Base-by-base conservation (phyloP, 2,113 vertebrate genomes). In the Indicator indicator region DNA sequence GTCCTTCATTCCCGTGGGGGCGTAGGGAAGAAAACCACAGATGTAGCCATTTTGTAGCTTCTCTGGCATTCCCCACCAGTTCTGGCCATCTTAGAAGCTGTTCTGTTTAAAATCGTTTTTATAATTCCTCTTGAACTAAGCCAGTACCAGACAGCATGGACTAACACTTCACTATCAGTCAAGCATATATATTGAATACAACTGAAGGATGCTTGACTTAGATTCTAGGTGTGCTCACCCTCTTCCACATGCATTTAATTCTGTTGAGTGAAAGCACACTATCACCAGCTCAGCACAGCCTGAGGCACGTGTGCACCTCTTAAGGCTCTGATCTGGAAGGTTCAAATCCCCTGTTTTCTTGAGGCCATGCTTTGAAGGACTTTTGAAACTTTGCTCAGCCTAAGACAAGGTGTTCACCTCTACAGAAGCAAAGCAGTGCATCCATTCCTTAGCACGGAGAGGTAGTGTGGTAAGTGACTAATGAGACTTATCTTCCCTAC, bases 401-500 rank as follows among this genome's bases (percentile, higher is more conserved):
- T 69, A 52, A 90, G 27, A 83, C 38, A 68, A 78, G 54, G 76
- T 0, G 1, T 77, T 87, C 7, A 11, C 79, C 59, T 0, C 0
- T 69, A 54, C 0, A 0, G 85, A 78, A 70, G 62, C 52, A 87
- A 78, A 73, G 62, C 85, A 62, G 32, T 69, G 60, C 1, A 1
- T 84, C 55, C 27, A 3, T 83, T 77, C 96, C 94, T 86, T 91
- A 95, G 86, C 14, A 12, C 52, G 80, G 81, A 64, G 91, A 94
- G 68, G 65, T 89, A 36, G 93, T 10, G 1, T 90, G 90, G 89
- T 88, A 87, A 77, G 64, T 91, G 86, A 93, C 84, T 97, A 95
- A 97, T 90, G 11, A 32, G 88, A 84, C 86, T 96, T 94, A 81
- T 96, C 92, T 93, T 97, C 94, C 96, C 97, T 98, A 98, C 98